Conservation (phyloP, 2,797 vertebrate species). For the Tapera naevia region DNA sequence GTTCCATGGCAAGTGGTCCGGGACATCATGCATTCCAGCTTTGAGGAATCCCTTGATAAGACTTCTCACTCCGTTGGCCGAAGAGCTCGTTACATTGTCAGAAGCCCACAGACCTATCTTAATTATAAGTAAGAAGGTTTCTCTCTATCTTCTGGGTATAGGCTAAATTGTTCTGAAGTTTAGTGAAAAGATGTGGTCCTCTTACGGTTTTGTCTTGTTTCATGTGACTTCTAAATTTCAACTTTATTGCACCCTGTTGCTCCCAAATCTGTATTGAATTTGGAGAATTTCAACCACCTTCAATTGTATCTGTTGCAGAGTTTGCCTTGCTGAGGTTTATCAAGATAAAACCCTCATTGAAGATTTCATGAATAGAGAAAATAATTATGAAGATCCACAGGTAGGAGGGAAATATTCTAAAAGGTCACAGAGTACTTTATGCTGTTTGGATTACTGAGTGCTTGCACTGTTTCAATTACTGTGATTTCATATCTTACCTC, state of each 20-base stretch:
- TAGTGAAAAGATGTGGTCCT: background rate
- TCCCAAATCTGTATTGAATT: background rate
- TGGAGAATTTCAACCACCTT: background rate
- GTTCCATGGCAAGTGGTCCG: constrained; percentile 91
- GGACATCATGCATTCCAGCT: constrained; percentile 89
- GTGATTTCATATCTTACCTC: background rate
- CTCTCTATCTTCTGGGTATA: background rate
- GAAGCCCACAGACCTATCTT: constrained; percentile 90
- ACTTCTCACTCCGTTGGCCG: constrained; percentile 90
- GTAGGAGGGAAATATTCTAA: constrained; percentile 63
- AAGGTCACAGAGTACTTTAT: background rate
- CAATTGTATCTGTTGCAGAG: constrained; percentile 74
- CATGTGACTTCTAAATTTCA: background rate
- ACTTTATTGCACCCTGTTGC: background rate
- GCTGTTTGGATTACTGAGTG: background rate
- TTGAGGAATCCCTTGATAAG: constrained; percentile 92
- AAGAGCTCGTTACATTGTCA: constrained; percentile 90
- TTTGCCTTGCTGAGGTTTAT: constrained; percentile 93
- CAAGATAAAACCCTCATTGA: constrained; percentile 88
- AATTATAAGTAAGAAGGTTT: constrained; percentile 87
- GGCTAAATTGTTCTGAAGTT: background rate
- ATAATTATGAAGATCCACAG: constrained; percentile 83
- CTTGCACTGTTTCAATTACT: background rate
- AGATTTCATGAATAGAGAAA: constrained; percentile 82
- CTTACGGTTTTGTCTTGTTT: background rate